phyloP scores from a whole-genome alignment of 2,888 invertebrate genomes.

The Nemoura dubitans region DNA sequence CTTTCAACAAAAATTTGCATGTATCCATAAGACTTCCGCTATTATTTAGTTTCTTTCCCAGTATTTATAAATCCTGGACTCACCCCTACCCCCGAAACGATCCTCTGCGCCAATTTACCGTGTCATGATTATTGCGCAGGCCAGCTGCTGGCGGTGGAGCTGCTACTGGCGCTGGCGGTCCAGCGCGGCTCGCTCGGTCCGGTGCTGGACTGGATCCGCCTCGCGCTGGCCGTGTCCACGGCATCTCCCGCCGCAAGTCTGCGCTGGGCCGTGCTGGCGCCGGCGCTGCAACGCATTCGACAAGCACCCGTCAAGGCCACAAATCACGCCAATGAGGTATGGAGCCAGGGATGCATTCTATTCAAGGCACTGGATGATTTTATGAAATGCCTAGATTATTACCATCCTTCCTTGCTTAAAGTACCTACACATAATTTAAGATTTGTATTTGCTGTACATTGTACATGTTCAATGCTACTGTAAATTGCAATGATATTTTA shows the following conservation, averaged over 20 bases:
- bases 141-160: conserved; percentile 62
- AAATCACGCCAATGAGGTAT: too few relatives aligned
- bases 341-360: background rate
- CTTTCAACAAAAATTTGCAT: too few relatives aligned
- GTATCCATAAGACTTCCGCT: too few relatives aligned
- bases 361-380: background rate
- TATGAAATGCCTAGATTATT: too few relatives aligned
- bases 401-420: too few relatives aligned
- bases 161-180: conserved; percentile 66
- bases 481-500: too few relatives aligned
- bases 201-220: conserved; percentile 70
- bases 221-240: conserved; percentile 61
- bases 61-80: conserved; percentile 50
- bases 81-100: too few relatives aligned
- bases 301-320: conserved; percentile 41
- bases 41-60: too few relatives aligned
- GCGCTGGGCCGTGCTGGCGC: conserved; percentile 47
- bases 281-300: conserved; percentile 47
- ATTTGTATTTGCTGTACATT: too few relatives aligned
- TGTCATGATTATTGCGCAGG: conserved; percentile 52
- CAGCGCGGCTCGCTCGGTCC: conserved; percentile 69
- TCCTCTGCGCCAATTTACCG: background rate
- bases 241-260: conserved; percentile 42
- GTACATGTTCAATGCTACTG: too few relatives aligned
- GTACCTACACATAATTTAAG: too few relatives aligned